Base-by-base conservation (phyloP, 2,888 invertebrate species). In the Octodonta nipae region DNA sequence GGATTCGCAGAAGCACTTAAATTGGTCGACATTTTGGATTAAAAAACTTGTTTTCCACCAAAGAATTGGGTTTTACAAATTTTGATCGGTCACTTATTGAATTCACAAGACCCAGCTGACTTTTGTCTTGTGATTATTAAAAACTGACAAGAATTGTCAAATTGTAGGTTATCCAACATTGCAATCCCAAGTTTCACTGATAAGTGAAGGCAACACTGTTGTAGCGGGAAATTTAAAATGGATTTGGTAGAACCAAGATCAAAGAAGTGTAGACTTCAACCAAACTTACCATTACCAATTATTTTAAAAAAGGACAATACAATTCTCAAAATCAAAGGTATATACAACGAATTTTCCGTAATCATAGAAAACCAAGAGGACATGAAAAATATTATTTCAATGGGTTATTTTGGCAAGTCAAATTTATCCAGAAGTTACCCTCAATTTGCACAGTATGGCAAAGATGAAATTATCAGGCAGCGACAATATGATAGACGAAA, bases 341-440 rank as follows among this genome's bases (percentile, higher is more conserved):
- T 67, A 44, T 79, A 73, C 45, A 78, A 77, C 52, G 79, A 80
- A 1, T 68, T 73, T 38, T 71, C 72, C 42, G 74, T 83, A 1
- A 72, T 75, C 46, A 63, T 85, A 15, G 62, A 56, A 26, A 66
- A 76, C 40, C 51, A 59, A 1, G 65, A 70, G 27, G 72, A 75
- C 46, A 75, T 78, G 54, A 61, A 64, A 40, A 59, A 66, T 4
- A 49, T 85, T 8, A 69, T 78, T 51, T 71, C 73, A 13, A 77
- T 73, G 68, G 85, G 85, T 1, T 78, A 69, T 54, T 85, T 78
- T 60, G 85, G 85, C 1, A 83, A 82, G 63, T 79, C 78, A 1
- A 56, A 46, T 42, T 51, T 61, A 36, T 60, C 60, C 2, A 45
- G 58, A 40, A 58, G 52, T 42, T 55, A 47, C 37, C 58, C 58